Conservation (phyloP, 2,797 vertebrate species). For the Emydoidea blandingii region DNA sequence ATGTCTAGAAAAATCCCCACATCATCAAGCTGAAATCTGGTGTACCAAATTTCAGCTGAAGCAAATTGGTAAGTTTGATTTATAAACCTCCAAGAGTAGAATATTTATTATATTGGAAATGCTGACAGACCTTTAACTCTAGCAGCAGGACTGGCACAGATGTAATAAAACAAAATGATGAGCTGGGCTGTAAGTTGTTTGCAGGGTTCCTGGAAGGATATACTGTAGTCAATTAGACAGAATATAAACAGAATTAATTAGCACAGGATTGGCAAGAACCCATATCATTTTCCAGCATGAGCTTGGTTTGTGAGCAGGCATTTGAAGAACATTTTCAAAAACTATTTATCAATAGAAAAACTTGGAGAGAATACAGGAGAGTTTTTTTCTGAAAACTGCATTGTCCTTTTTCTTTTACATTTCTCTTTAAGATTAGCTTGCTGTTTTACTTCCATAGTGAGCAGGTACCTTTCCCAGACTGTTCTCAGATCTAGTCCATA, state of each 20-base stretch:
- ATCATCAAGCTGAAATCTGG: not conserved
- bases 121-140: slow-evolving; percentile 21
- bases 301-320: slow-evolving; percentile 26
- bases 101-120: slow-evolving; percentile 19
- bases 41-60: slow-evolving; percentile 4
- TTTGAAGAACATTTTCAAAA: not conserved
- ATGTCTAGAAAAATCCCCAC: not conserved
- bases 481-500: not conserved
- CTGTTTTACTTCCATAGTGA: not conserved
- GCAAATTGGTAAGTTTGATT: slow-evolving; percentile 1
- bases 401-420: not conserved
- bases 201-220: slow-evolving; percentile 1
- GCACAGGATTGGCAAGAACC: slow-evolving; percentile 10
- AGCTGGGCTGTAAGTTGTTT: slow-evolving; percentile 19
- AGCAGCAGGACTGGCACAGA: slow-evolving; percentile 31
- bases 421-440: not conserved
- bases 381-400: not conserved
- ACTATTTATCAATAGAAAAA: not conserved
- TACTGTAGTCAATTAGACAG: slow-evolving; percentile 1
- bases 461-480: not conserved
- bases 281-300: not conserved
- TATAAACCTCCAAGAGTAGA: slow-evolving; percentile 39
- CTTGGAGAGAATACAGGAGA: not conserved
- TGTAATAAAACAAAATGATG: slow-evolving; percentile 42
- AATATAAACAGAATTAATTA: slow-evolving; percentile 68